These are phyloP conservation scores for Hycleus cichorii DNA, from an alignment of 1,140 invertebrate genomes.

Conservation along the genomic window DNA sequence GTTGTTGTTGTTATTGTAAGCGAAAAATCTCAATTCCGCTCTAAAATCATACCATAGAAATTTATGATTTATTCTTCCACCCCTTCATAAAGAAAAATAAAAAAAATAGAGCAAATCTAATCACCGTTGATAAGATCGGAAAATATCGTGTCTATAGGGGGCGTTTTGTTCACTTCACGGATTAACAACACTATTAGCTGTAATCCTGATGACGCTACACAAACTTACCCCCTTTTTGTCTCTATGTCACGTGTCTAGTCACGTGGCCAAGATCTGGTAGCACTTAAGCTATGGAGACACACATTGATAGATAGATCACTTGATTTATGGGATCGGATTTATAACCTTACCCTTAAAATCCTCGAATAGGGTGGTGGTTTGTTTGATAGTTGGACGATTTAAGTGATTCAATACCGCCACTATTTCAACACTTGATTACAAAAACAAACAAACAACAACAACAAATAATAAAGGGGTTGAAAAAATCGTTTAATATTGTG, in stretches of 20 bases:
- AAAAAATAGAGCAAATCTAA: constrained; percentile 1
- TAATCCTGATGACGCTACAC: constrained; percentile 10
- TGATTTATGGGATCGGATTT: constrained; percentile 2
- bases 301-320: constrained; percentile 9
- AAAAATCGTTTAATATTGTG: no score
- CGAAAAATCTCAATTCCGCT: constrained; percentile 28
- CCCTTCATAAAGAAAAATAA: not conserved
- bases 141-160: constrained; percentile 5
- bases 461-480: no score
- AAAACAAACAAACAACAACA: no score
- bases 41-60: not conserved
- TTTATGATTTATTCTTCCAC: not conserved
- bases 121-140: constrained; percentile 1
- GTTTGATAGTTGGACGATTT: no score
- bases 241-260: constrained; percentile 1
- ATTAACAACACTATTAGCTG: constrained; percentile 15
- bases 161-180: constrained; percentile 8
- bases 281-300: constrained; percentile 6
- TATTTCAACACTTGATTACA: no score
- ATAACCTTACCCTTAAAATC: no score
- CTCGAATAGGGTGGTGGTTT: no score
- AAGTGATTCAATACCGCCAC: no score
- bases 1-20: constrained; percentile 32
- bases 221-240: not conserved
- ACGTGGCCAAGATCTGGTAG: constrained; percentile 8